Evolutionary conservation across 1,140 invertebrate genomes (phyloP).

Genomic region (Rhynchophorus ferrugineus): DNA sequence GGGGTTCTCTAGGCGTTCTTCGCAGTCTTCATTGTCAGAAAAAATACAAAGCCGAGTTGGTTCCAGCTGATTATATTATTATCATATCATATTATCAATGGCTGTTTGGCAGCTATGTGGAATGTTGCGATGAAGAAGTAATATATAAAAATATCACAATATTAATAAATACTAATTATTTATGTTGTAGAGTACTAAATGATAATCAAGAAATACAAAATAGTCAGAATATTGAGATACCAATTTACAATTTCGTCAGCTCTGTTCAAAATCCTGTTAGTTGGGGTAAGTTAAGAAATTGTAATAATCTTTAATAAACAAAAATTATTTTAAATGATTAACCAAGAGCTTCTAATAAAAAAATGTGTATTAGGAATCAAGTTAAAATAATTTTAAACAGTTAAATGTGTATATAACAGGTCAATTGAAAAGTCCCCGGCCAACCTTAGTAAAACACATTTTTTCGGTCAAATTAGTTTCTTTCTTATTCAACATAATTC

Average conservation of each 20-base stretch:
- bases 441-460: too few relatives aligned
- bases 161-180: not conserved
- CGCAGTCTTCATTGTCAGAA: conserved; percentile 49
- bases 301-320: not conserved
- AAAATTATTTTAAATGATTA: conserved; percentile 8
- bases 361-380: too few relatives aligned
- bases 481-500: too few relatives aligned
- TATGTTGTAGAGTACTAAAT: conserved; percentile 18
- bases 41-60: conserved; percentile 54
- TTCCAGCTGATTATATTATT: conserved; percentile 66
- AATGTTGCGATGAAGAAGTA: conserved; percentile 48
- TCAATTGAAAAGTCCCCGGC: too few relatives aligned
- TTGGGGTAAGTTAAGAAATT: conserved; percentile 25
- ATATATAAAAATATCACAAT: conserved; percentile 2
- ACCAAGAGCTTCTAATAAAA: too few relatives aligned
- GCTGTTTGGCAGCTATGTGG: conserved; percentile 58
- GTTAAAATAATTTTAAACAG: too few relatives aligned
- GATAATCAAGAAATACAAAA: conserved; percentile 22
- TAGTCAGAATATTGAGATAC: conserved; percentile 15
- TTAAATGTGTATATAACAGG: too few relatives aligned
- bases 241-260: conserved; percentile 31
- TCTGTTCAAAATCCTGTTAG: conserved; percentile 23
- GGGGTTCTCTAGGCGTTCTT: conserved; percentile 56
- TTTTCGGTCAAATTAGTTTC: too few relatives aligned
- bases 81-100: too few relatives aligned